Percentiles rank a stretch among this genome's conserved stretches.
These are phyloP conservation scores for Pelochelys cantorii DNA, from an alignment of 2,797 vertebrate species.

Conservation along the genomic window DNA sequence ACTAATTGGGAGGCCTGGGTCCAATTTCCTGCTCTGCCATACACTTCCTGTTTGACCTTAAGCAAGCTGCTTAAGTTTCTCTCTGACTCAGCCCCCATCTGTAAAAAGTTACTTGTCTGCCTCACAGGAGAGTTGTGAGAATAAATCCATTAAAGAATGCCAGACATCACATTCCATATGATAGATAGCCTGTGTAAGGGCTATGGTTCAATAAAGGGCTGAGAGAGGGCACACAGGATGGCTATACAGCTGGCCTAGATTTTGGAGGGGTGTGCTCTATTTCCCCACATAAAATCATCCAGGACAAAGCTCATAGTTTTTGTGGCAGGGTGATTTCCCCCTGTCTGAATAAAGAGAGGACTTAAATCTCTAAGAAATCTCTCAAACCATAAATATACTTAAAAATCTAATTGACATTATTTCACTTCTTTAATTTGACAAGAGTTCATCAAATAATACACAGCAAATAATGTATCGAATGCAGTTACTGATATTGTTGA, in stretches of 20 bases:
- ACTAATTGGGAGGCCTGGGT: not conserved
- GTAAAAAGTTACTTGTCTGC: not conserved
- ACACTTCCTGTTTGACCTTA: not conserved
- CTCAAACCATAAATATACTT: too few species aligned
- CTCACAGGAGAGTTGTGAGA: not conserved
- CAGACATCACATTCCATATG: not conserved
- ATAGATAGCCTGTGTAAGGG: fast-evolving
- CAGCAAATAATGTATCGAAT: not conserved
- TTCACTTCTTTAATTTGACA: not conserved
- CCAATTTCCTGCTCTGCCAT: not conserved
- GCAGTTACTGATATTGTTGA: not conserved
- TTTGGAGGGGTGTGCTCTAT: not conserved
- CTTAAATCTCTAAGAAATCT: too few species aligned
- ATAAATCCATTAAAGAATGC: not conserved
- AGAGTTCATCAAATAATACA: not conserved
- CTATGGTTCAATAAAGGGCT: fast-evolving
- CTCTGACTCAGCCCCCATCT: fast-evolving
- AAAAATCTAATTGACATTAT: not conserved
- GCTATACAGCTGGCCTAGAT: not conserved
- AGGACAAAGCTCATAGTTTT: not conserved
- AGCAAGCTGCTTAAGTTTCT: fast-evolving
- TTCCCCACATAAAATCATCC: too few species aligned
- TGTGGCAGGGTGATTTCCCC: not conserved
- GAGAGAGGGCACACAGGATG: fast-evolving
- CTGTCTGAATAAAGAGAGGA: not conserved